Evolutionary conservation across 2,888 invertebrate genomes (phyloP).

Genomic region (Athalia rosae): DNA sequence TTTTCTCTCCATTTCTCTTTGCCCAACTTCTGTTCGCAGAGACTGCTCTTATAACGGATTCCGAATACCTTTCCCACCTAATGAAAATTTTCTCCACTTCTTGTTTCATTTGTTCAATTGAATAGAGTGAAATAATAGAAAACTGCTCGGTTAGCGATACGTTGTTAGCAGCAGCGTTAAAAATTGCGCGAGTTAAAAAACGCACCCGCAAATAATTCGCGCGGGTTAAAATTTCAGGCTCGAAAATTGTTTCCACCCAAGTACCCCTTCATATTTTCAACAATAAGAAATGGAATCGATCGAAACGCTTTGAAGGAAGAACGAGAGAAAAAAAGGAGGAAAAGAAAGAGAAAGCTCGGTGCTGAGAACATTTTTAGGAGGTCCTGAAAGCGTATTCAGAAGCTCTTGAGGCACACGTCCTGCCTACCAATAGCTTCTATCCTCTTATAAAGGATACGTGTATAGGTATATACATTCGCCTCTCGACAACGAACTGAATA

Average conservation of each 20-base stretch:
- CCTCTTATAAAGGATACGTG: neutral
- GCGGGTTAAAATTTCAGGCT: constrained; percentile 9
- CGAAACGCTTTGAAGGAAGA: constrained; percentile 3
- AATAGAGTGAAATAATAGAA: too few species aligned
- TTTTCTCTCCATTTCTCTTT: neutral
- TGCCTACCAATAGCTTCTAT: constrained; percentile 36
- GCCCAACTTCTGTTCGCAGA: neutral
- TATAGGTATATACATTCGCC: neutral
- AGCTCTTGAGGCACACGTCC: constrained; percentile 22
- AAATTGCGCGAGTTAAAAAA: too few species aligned
- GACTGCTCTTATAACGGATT: neutral
- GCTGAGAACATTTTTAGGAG: constrained; percentile 9
- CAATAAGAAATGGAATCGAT: constrained; percentile 28
- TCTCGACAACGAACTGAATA: constrained; percentile 34
- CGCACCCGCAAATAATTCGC: neutral
- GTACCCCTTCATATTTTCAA: constrained; percentile 24
- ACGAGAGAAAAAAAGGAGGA: neutral
- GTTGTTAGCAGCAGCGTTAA: too few species aligned
- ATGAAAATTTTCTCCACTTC: too few species aligned
- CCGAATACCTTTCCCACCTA: too few species aligned
- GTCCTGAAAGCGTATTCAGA: constrained; percentile 11
- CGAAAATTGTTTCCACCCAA: too few species aligned
- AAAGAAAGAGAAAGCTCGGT: constrained; percentile 23
- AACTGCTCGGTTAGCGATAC: too few species aligned
- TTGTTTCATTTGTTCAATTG: too few species aligned